phyloP scores from a whole-genome alignment of 2,113 vertebrate genomes.

The Lampris megalopsis region DNA sequence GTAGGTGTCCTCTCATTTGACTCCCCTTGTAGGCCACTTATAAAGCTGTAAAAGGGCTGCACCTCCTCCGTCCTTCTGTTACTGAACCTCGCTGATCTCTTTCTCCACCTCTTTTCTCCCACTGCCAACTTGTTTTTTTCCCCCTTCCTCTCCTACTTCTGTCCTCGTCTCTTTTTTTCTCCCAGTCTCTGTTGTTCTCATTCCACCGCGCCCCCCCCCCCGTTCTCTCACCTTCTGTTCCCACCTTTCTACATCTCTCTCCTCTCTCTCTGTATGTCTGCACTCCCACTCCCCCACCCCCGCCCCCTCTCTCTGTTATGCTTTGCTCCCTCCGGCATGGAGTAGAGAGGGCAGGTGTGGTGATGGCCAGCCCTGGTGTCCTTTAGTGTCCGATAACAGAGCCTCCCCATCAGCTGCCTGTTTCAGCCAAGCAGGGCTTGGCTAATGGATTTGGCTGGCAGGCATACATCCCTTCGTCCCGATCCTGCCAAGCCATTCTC shows the following conservation, averaged over 20 bases:
- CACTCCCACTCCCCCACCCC: constrained; percentile 23
- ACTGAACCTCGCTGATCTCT: constrained; percentile 65
- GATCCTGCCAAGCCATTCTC: constrained; percentile 74
- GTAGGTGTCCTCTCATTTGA: constrained; percentile 78
- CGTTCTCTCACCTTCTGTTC: neutral
- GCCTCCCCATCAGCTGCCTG: constrained; percentile 74
- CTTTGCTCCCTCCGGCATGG: constrained; percentile 61
- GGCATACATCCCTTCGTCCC: constrained; percentile 82
- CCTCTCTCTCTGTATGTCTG: constrained; percentile 37
- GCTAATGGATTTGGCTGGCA: constrained; percentile 87
- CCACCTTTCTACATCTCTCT: constrained; percentile 1
- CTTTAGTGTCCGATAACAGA: constrained; percentile 84
- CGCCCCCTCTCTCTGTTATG: neutral
- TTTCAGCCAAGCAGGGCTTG: constrained; percentile 71
- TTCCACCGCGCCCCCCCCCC: constrained; percentile 22
- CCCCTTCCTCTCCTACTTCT: neutral
- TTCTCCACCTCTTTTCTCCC: constrained; percentile 60
- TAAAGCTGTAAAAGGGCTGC: constrained; percentile 75
- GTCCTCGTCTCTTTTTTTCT: neutral
- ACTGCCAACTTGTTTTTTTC: neutral
- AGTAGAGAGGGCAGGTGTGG: constrained; percentile 65
- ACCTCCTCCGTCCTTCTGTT: constrained; percentile 70
- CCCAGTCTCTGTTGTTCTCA: constrained; percentile 63
- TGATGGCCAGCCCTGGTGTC: constrained; percentile 75
- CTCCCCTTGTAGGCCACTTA: constrained; percentile 78